phyloP scores from a whole-genome alignment of 2,888 invertebrate species.

The Ommatoiulus sabulosus region DNA sequence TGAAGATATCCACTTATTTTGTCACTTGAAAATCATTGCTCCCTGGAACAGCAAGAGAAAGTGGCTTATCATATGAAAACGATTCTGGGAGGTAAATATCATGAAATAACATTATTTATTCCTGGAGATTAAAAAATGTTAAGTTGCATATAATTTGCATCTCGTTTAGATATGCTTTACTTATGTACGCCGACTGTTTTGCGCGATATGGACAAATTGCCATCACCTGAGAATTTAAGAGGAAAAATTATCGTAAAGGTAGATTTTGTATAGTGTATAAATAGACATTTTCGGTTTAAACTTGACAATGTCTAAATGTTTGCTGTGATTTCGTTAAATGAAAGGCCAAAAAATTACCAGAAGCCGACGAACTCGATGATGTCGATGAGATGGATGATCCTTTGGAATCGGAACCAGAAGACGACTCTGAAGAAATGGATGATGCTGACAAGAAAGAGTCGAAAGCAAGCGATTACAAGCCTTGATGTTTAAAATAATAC shows the following conservation, averaged over 20 bases:
- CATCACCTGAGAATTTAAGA: conserved; percentile 70
- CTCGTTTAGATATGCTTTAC: conserved; percentile 64
- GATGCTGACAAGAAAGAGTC: neutral
- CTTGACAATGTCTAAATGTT: neutral
- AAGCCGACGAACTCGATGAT: conserved; percentile 57
- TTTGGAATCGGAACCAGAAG: conserved; percentile 63
- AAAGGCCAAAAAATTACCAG: conserved; percentile 58
- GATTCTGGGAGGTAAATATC: conserved; percentile 68
- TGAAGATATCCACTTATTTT: conserved; percentile 50
- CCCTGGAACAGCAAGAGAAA: conserved; percentile 67
- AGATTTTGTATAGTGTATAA: conserved; percentile 58
- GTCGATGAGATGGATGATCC: conserved; percentile 57
- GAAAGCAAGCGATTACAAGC: neutral
- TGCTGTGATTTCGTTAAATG: neutral
- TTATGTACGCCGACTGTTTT: conserved; percentile 68
- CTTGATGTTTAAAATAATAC: too few species aligned
- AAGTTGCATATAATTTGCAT: conserved; percentile 56
- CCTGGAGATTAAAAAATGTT: neutral
- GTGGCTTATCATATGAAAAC: conserved; percentile 68
- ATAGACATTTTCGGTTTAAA: neutral
- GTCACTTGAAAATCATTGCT: conserved; percentile 68
- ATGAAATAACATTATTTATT: neutral
- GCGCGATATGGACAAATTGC: conserved; percentile 66
- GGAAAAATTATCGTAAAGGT: conserved; percentile 70
- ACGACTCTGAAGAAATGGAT: conserved; percentile 61